phyloP scores from a whole-genome alignment of 2,797 vertebrate species.

The Myotis vivesi region DNA sequence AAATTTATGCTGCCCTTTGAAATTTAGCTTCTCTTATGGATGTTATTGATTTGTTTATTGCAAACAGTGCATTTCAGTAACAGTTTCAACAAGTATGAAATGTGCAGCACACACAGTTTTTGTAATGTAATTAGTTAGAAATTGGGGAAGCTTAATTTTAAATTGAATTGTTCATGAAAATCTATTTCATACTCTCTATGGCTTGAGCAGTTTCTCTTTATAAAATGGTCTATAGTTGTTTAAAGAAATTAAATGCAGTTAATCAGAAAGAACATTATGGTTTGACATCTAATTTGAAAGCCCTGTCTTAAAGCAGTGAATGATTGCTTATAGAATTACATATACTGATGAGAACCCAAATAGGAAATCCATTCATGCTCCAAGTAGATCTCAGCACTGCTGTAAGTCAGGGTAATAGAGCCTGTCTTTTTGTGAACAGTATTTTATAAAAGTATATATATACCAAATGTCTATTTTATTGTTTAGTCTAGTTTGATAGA shows the following conservation, averaged over 20 bases:
- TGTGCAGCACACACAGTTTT: conserved; percentile 3
- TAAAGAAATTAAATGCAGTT: conserved; percentile 63
- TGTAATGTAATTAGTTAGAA: conserved; percentile 65
- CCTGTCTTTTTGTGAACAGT: conserved; percentile 13
- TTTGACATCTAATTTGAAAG: conserved; percentile 71
- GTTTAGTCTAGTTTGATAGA: not conserved
- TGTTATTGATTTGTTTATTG: not conserved
- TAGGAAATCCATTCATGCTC: conserved; percentile 58
- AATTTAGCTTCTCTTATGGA: not conserved
- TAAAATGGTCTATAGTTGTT: conserved; percentile 59
- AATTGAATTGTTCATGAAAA: conserved; percentile 50
- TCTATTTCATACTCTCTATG: conserved; percentile 46
- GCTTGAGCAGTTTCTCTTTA: conserved; percentile 55
- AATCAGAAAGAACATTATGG: conserved; percentile 55
- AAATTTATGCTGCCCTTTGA: conserved; percentile 25
- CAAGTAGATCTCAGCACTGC: conserved; percentile 39
- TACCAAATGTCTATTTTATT: not conserved
- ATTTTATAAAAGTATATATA: conserved; percentile 12
- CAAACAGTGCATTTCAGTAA: conserved; percentile 5
- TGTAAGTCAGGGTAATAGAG: not conserved
- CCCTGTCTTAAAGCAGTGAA: conserved; percentile 28
- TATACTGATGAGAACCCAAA: conserved; percentile 19
- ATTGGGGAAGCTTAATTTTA: conserved; percentile 59
- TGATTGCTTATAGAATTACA: conserved; percentile 47
- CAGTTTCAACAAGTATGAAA: conserved; percentile 32